phyloP scores from a whole-genome alignment of 2,888 invertebrate species.

The Caenorhabditis doughertyi region DNA sequence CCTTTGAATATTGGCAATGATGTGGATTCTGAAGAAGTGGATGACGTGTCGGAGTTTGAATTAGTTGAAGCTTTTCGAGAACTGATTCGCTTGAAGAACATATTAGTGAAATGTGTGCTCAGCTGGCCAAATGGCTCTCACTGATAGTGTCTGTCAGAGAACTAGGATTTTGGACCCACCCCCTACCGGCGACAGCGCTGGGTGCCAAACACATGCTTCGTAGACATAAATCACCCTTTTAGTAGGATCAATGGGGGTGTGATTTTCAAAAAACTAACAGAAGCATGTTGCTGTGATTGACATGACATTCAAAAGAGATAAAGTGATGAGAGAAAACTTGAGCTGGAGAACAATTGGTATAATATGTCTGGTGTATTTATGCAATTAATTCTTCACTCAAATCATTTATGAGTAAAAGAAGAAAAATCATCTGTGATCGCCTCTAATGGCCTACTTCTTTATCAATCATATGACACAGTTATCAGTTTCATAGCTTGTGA shows the following conservation, averaged over 20 bases:
- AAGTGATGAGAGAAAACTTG: not conserved
- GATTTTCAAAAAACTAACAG: constrained; percentile 35
- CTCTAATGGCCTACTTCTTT: not conserved
- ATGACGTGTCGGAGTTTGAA: constrained; percentile 44
- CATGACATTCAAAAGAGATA: constrained; percentile 7
- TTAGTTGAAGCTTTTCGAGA: constrained; percentile 44
- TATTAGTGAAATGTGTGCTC: constrained; percentile 33
- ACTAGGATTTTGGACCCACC: constrained; percentile 38
- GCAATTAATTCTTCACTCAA: not conserved
- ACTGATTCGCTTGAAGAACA: constrained; percentile 47
- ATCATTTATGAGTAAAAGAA: constrained; percentile 2
- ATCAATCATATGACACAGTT: constrained; percentile 43
- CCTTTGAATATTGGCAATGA: constrained; percentile 21
- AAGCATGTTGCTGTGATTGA: constrained; percentile 46
- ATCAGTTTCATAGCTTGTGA: constrained; percentile 12
- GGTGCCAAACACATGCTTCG: constrained; percentile 55
- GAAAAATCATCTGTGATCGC: constrained; percentile 2
- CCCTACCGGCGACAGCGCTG: constrained; percentile 21
- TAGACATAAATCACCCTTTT: constrained; percentile 42
- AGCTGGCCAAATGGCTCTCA: constrained; percentile 35
- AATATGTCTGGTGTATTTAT: constrained; percentile 27
- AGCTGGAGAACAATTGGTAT: constrained; percentile 30
- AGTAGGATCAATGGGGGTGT: constrained; percentile 8
- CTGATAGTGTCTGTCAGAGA: constrained; percentile 40
- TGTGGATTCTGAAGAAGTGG: constrained; percentile 51